Conservation (phyloP, 2,888 invertebrate genomes). For the Drosophila formosana region DNA sequence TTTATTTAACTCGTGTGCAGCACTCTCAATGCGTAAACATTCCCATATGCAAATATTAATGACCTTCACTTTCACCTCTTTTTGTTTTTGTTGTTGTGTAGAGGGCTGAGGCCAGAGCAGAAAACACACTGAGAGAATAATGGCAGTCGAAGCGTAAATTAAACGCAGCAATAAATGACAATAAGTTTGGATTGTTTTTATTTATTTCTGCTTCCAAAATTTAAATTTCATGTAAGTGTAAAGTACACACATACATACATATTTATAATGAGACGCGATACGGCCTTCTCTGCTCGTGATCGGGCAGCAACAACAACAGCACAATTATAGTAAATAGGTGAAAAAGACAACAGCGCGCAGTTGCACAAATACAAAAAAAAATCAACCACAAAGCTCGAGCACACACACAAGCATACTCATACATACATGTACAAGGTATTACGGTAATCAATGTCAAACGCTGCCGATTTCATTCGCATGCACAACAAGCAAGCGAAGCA, state of each 20-base stretch:
- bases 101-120: conserved; percentile 46
- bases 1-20: conserved; percentile 30
- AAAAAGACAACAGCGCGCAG: conserved; percentile 70
- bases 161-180: conserved; percentile 6
- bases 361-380: conserved; percentile 71
- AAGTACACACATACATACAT: conserved; percentile 13
- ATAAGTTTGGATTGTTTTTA: background rate
- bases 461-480: conserved; percentile 74
- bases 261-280: conserved; percentile 48
- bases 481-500: conserved; percentile 47
- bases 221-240: conserved; percentile 27
- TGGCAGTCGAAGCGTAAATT: conserved; percentile 18
- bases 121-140: conserved; percentile 36
- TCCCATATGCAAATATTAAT: conserved; percentile 78
- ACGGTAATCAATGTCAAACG: conserved; percentile 82
- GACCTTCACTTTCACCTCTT: conserved; percentile 77
- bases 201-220: conserved; percentile 22
- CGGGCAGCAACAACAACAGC: conserved; percentile 55
- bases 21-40: conserved; percentile 55
- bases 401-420: conserved; percentile 25
- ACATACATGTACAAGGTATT: conserved; percentile 63
- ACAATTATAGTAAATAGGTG: conserved; percentile 80
- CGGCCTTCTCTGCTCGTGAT: conserved; percentile 71
- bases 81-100: conserved; percentile 23
- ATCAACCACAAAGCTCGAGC: conserved; percentile 37